Evolutionary conservation across 2,113 vertebrate genomes (phyloP).

Genomic region (Tragelaphus scriptus): DNA sequence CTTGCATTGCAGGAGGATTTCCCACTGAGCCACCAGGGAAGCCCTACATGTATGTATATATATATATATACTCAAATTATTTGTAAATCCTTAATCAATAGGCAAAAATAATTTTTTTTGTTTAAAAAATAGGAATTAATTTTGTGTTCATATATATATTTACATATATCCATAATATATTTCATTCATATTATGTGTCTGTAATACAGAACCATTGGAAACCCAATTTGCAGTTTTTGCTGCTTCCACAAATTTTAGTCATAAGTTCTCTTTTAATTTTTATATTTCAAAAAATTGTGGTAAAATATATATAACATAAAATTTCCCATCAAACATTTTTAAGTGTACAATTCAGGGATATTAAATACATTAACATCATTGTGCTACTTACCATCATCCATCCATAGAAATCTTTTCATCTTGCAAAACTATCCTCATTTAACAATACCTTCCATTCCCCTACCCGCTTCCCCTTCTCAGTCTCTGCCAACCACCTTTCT

Average conservation of each 20-base stretch:
- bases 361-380: neutral
- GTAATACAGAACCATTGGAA: neutral
- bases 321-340: neutral
- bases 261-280: constrained; percentile 27
- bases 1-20: neutral
- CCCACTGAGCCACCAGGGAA: neutral
- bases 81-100: neutral
- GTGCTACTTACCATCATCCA: neutral
- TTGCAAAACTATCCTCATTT: neutral
- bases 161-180: neutral
- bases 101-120: neutral
- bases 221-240: neutral
- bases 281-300: neutral
- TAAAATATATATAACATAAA: neutral
- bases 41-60: neutral
- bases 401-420: neutral
- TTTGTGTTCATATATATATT: neutral
- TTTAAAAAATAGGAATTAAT: neutral
- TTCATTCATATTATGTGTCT: neutral
- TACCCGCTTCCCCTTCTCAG: neutral
- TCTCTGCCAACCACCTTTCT: neutral
- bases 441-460: neutral
- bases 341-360: neutral
- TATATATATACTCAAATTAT: neutral
- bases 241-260: neutral